phyloP scores from a whole-genome alignment of 2,797 vertebrate species.

The Falco biarmicus region DNA sequence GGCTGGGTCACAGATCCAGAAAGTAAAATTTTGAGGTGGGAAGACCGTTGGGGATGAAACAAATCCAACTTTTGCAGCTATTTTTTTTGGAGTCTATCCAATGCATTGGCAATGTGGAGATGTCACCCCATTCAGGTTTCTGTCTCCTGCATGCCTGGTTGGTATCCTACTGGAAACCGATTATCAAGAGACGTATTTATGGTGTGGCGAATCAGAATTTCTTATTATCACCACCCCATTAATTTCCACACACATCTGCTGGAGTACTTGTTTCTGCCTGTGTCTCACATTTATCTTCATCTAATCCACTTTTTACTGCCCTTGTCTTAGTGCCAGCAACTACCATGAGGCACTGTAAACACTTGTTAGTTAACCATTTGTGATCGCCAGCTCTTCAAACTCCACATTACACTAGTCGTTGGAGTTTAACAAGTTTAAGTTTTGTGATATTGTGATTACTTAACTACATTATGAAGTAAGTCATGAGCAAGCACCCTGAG shows the following conservation, averaged over 20 bases:
- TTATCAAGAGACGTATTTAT: conserved; percentile 40
- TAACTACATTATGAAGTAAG: not conserved
- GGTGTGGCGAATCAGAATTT: conserved; percentile 48
- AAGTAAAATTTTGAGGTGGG: not conserved
- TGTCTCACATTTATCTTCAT: conserved; percentile 73
- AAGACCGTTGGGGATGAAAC: not conserved
- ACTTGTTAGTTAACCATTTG: conserved; percentile 56
- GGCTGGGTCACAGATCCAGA: not conserved
- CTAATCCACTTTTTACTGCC: conserved; percentile 71
- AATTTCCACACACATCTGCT: conserved; percentile 74
- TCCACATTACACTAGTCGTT: not conserved
- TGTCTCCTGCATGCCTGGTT: not conserved
- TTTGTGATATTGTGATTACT: not conserved
- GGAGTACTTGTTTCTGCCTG: conserved; percentile 56
- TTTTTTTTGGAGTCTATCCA: not conserved
- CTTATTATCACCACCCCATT: conserved; percentile 71
- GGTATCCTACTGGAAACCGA: conserved; percentile 13
- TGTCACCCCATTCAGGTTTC: not conserved
- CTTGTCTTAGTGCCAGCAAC: conserved; percentile 65
- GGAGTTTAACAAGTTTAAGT: not conserved
- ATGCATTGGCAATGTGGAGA: not conserved
- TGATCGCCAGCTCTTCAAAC: not conserved
- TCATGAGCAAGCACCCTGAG: not conserved
- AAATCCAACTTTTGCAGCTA: not conserved
- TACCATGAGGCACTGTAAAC: conserved; percentile 30